phyloP scores from a whole-genome alignment of 2,888 invertebrate species.

The Ernsta delagoae region DNA sequence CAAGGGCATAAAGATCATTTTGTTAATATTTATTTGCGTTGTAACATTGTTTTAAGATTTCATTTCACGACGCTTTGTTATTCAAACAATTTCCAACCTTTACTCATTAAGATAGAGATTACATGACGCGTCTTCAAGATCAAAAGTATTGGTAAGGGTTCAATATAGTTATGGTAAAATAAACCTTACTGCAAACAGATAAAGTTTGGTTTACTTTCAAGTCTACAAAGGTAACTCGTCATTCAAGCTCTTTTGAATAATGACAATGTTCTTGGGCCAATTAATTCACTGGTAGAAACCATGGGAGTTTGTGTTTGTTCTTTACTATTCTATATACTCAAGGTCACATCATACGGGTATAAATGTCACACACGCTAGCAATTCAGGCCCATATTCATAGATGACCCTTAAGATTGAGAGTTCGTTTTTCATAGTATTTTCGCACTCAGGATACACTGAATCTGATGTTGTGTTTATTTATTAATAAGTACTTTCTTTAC shows the following conservation, averaged over 20 bases:
- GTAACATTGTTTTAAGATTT: slow-evolving; percentile 7
- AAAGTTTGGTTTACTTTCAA: slow-evolving; percentile 11
- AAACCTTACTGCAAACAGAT: not conserved
- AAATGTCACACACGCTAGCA: not conserved
- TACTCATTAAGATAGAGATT: not conserved
- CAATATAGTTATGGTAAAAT: not conserved
- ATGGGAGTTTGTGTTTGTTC: slow-evolving; percentile 15
- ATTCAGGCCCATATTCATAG: not conserved
- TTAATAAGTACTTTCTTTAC: too few species aligned
- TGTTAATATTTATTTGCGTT: slow-evolving; percentile 1
- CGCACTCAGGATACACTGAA: too few species aligned
- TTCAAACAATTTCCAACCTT: slow-evolving; percentile 17
- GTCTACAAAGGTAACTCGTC: not conserved
- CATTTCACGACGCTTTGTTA: slow-evolving; percentile 3
- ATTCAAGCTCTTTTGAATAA: slow-evolving; percentile 26
- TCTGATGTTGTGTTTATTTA: too few species aligned
- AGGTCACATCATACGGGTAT: slow-evolving; percentile 20
- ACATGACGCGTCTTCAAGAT: slow-evolving; percentile 4
- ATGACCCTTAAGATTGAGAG: too few species aligned
- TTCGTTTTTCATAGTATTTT: too few species aligned
- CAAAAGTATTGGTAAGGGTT: not conserved
- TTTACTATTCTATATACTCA: not conserved
- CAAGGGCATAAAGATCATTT: slow-evolving; percentile 24
- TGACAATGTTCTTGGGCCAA: slow-evolving; percentile 24
- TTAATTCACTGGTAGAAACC: slow-evolving; percentile 23